A percentile compares a stretch with the other conserved stretches of the same genome.
phyloP scores from a whole-genome alignment of 2,113 vertebrate genomes.

The Hoplias malabaricus region DNA sequence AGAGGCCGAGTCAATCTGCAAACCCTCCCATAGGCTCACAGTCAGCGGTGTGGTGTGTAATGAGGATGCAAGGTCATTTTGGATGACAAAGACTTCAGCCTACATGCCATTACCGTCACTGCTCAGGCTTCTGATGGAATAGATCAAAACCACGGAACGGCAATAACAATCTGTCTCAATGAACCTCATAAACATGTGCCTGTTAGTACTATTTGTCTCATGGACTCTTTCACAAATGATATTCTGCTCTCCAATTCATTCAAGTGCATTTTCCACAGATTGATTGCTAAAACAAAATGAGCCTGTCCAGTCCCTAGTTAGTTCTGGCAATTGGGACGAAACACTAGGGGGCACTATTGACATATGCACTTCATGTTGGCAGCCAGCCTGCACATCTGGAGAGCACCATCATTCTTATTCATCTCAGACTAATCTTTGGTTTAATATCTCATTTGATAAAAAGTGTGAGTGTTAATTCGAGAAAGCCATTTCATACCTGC shows the following conservation, averaged over 20 bases:
- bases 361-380: conserved; percentile 10
- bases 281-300: background rate
- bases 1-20: conserved; percentile 56
- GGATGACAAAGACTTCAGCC: conserved; percentile 60
- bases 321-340: background rate
- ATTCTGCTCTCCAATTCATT: conserved; percentile 22
- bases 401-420: conserved; percentile 24
- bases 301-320: background rate
- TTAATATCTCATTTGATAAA: conserved; percentile 43
- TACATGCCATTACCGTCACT: conserved; percentile 34
- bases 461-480: conserved; percentile 39
- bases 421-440: conserved; percentile 35
- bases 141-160: conserved; percentile 40
- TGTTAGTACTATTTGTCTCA: conserved; percentile 10
- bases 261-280: conserved; percentile 8
- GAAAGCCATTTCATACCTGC: conserved; percentile 17
- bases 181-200: conserved; percentile 3
- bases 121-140: conserved; percentile 29
- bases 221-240: conserved; percentile 13
- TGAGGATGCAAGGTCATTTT: conserved; percentile 71
- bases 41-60: conserved; percentile 65
- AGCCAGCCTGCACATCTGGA: conserved; percentile 24
- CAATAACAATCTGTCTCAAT: conserved; percentile 27
- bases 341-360: conserved; percentile 54
- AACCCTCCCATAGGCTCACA: conserved; percentile 55